Base-by-base conservation (phyloP, 2,797 vertebrate species). In the Sebastes paucispinis region DNA sequence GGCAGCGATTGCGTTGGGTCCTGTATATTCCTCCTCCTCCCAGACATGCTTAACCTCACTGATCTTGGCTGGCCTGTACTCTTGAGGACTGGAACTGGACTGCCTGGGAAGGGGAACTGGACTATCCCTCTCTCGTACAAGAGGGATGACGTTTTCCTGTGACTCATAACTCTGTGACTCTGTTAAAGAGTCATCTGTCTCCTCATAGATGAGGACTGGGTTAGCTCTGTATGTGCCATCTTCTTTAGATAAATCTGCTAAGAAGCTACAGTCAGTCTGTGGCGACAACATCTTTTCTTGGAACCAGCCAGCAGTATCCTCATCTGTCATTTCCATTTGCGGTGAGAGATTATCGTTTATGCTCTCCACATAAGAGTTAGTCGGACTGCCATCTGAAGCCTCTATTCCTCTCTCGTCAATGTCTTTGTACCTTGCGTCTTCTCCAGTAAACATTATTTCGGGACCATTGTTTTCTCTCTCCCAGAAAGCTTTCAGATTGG, bases 401-500 rank as follows among this genome's bases (percentile, higher is more conserved):
- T 82, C 73, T 16, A 1, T 69, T 60, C 25, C 43, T 54, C 18
- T 68, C 16, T 80, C 69, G 14, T 10, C 1, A 3, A 24, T 20
- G 8, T 84, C 69, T 77, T 79, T 73, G 65, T 60, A 32, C 6
- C 12, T 73, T 57, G 7, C 4, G 2, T 79, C 72, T 57, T 87
- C 82, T 64, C 55, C 71, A 12, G 70, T 34, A 57, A 73, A 82
- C 43, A 79, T 50, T 22, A 80, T 58, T 70, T 88, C 86, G 18
- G 90, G 36, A n/a, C 67, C 39, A 83, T 36, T 77, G 74, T 88
- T 94, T 63, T 91, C 89, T 36, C 74, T 91, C 92, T 96, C 95
- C 92, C 94, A 96, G 70, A 96, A 96, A 24, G 91, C 92, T 92
- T 94, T 96, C 36, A 96, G 92, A 62, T 94, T 91, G 22, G 82